Evolutionary conservation across 2,888 invertebrate species (phyloP), one percentile per base, ranked within the genome.

Genomic region (Panopea generosa): DNA sequence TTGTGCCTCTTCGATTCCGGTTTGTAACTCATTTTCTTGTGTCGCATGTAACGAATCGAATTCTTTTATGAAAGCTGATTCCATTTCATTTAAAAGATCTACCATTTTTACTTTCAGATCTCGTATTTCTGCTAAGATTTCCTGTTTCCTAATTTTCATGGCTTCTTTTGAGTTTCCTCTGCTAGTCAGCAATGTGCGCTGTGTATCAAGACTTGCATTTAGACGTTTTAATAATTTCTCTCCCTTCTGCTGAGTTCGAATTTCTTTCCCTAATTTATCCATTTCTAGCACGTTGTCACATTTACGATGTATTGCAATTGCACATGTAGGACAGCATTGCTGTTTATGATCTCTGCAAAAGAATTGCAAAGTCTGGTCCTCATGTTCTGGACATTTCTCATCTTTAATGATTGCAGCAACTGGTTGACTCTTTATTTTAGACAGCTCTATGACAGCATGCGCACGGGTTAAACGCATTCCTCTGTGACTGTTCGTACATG

Each of bases 311-410:
- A 43, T 40, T 9, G 68, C 69, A 16, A 78, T 72, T 38, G 78
- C 82, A 47, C 82, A 82, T 4, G 70, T 67, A n/a, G 76, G 70
- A 53, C 77, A 82, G 20, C 77, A 75, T 27, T 76, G 68, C 7
- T 73, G 67, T 6, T 70, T 62, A 47, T 82, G 82, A 50, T 78
- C 77, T 11, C 59, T 55, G 49, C 82, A 82, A 38, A 73, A 77
- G 38, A 73, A 82, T 45, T 75, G 72, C 27, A 82, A 53, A 70
- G 73, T 73, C 38, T 78, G 75, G 16, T 70, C 72, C 2, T 68
- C 73, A 40, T 82, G 82, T 43, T 70, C 62, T 16, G 67, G 59
- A 40, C 82, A 82, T 18, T 73, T 72, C 43, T 73, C 66, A 26
- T 76, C 76, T 26, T 70, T 67, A 11, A 76, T 73, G n/a, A 76